These are phyloP conservation scores for Telmatherina bonti DNA, from an alignment of 2,797 vertebrate genomes.

Conservation along the genomic window DNA sequence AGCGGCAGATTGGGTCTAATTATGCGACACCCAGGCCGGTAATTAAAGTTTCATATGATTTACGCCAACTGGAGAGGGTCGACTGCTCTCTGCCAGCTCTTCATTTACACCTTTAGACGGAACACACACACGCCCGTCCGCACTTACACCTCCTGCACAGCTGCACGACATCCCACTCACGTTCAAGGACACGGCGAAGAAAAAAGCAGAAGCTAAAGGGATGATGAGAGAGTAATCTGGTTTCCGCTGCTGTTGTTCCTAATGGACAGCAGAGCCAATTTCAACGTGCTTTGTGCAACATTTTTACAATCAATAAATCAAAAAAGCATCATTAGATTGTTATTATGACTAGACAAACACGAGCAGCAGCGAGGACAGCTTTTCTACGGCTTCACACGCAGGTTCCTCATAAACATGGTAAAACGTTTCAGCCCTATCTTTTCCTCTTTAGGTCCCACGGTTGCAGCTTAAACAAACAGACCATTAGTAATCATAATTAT, in stretches of 20 bases:
- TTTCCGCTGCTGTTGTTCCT: constrained; percentile 11
- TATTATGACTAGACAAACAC: background rate
- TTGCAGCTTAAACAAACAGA: no score
- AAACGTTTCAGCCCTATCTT: no score
- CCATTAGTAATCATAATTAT: no score
- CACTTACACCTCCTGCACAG: background rate
- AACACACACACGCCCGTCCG: background rate
- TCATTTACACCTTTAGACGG: constrained; percentile 43
- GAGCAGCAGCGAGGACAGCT: background rate
- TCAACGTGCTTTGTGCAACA: constrained; percentile 14
- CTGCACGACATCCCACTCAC: constrained; percentile 19
- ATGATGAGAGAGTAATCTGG: constrained; percentile 23
- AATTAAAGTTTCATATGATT: constrained; percentile 23
- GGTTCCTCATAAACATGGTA: background rate
- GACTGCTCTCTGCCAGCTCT: constrained; percentile 18
- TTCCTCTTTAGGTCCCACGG: no score
- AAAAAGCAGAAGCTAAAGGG: background rate
- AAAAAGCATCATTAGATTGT: constrained; percentile 43
- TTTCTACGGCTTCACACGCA: background rate
- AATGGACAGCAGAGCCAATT: constrained; percentile 21
- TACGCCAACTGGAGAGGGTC: constrained; percentile 15
- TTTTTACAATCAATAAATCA: constrained; percentile 25
- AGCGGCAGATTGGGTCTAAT: constrained; percentile 10
- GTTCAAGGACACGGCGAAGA: constrained; percentile 21
- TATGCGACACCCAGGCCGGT: constrained; percentile 10